These are phyloP conservation scores for Sminthurides bifidus DNA, from an alignment of 1,140 invertebrate species.

Conservation along the genomic window DNA sequence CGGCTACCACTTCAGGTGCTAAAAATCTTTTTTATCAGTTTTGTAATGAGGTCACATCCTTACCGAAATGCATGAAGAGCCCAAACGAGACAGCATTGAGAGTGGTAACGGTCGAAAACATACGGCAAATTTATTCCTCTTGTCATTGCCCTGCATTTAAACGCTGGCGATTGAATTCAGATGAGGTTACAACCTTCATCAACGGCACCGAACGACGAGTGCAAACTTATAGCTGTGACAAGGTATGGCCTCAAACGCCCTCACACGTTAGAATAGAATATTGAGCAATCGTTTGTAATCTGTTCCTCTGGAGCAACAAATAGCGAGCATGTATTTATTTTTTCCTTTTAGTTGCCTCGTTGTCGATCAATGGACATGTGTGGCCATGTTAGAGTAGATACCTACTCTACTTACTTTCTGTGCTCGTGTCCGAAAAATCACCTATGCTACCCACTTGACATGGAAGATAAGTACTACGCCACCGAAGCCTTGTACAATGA, in stretches of 20 bases:
- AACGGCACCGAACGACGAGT: constrained; percentile 31
- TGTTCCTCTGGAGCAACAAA: too few species aligned
- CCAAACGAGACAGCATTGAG: constrained; percentile 33
- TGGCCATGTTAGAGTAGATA: constrained; percentile 40
- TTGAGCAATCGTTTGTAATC: constrained; percentile 16
- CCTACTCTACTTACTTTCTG: constrained; percentile 48
- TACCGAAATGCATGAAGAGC: constrained; percentile 22
- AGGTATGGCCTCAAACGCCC: constrained; percentile 31
- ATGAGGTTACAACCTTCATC: constrained; percentile 32
- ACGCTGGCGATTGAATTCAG: neutral
- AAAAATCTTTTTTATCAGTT: constrained; percentile 23
- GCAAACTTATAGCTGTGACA: constrained; percentile 36
- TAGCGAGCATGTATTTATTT: too few species aligned
- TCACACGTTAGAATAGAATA: constrained; percentile 2
- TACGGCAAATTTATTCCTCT: constrained; percentile 24
- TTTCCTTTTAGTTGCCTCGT: constrained; percentile 40
- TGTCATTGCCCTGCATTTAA: constrained; percentile 14
- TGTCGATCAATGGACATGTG: constrained; percentile 42
- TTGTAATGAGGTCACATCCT: constrained; percentile 28
- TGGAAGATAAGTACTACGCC: neutral
- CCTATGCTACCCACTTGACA: constrained; percentile 1
- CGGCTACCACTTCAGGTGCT: too few species aligned
- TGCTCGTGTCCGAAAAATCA: constrained; percentile 46
- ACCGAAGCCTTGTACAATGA: constrained; percentile 1
- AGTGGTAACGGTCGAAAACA: constrained; percentile 34